A percentile compares a stretch with the other conserved stretches of the same genome.
Evolutionary conservation across 2,888 invertebrate genomes (phyloP).

Genomic region (Agrotis exclamationis): DNA sequence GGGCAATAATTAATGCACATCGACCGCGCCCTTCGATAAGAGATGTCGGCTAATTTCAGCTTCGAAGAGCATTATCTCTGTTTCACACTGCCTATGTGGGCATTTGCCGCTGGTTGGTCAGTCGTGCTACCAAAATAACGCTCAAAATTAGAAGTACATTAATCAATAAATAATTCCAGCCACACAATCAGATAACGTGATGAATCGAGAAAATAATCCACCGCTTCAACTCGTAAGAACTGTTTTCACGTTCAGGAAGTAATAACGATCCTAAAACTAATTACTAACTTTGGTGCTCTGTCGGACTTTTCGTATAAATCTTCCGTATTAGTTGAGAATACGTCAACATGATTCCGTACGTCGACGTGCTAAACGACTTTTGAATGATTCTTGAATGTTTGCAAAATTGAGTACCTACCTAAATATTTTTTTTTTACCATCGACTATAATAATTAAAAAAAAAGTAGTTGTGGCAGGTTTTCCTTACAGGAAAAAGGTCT

Average conservation of each 20-base stretch:
- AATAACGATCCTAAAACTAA: conserved; percentile 4
- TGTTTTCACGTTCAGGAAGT: conserved; percentile 3
- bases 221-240: neutral
- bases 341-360: conserved; percentile 1
- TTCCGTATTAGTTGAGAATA: conserved; percentile 6
- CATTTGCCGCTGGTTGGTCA: too few species aligned
- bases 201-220: neutral
- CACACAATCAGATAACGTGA: neutral
- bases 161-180: neutral
- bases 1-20: too few species aligned
- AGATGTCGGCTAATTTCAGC: too few species aligned
- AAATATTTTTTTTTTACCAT: too few species aligned
- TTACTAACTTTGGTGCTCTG: conserved; percentile 20
- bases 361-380: conserved; percentile 2
- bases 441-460: too few species aligned
- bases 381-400: neutral
- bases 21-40: too few species aligned
- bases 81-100: too few species aligned
- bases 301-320: conserved; percentile 13
- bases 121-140: too few species aligned
- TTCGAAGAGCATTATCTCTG: too few species aligned
- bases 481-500: too few species aligned
- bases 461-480: too few species aligned
- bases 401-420: too few species aligned
- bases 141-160: neutral